Evolutionary conservation across 2,888 invertebrate genomes (phyloP), one percentile per base, ranked within the genome.

Genomic region (Dryadula phaetusa): DNA sequence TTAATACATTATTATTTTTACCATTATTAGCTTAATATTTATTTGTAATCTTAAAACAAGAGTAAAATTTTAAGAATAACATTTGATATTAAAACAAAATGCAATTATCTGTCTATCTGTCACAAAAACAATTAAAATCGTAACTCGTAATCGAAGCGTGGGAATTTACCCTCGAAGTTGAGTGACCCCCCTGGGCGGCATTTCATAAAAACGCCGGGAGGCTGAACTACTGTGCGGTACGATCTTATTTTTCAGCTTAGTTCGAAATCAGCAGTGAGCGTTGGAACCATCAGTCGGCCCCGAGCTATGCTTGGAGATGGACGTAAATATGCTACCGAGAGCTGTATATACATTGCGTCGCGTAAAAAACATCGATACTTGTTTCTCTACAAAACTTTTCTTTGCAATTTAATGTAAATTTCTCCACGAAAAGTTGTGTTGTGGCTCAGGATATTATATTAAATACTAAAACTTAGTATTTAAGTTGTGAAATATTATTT

Each of bases 351-450:
- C 74, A 72, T 64, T 64, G 73, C 75, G 78, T 68, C 84, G 84
- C 90, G 90, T 89, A 86, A 87, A 88, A 80, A 86, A 90, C 85
- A 86, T 90, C 90, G 90, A 87, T 72, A 74, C 68, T 63, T 72
- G 74, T 70, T 72, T 75, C 74, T 77, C 76, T 70, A 72, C 47
- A 67, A 69, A 62, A 66, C 54, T 64, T 69, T 61, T 56, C 42
- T 40, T 65, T 28, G 37, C 10, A 7, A n/a, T 42, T 61, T 47
- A 62, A 69, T 60, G 12, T 40, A 49, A 69, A 62, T 49, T 46
- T 42, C 20, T 3, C 6, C 44, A 32, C 62, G 67, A 56, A 62
- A 53, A 28, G 18, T 66, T 53, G 66, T 68, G 61, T 56, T 56
- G 56, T 56, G 56, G 22, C 3, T 22, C 56, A 2, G 37, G 16